Percentiles rank a stretch among this genome's conserved stretches.
phyloP scores from a whole-genome alignment of 2,888 invertebrate genomes.

The Drosophila nr. fundita region DNA sequence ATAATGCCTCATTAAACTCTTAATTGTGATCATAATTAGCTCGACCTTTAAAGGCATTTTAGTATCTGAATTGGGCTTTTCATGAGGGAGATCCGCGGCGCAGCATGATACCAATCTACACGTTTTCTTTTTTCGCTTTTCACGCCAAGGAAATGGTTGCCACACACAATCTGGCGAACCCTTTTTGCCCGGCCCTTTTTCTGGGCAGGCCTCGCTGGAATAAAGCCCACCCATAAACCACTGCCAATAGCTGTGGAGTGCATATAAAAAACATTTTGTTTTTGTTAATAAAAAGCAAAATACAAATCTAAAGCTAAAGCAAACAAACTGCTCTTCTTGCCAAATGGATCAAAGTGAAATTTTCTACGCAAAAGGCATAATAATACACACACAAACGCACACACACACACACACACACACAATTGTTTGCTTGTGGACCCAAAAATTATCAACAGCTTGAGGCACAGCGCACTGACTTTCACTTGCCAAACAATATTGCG shows the following conservation, averaged over 20 bases:
- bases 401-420: background rate
- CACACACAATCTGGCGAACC: constrained; percentile 10
- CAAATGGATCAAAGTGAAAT: constrained; percentile 78
- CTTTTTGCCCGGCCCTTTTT: constrained; percentile 41
- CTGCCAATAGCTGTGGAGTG: constrained; percentile 31
- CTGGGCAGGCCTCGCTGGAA: constrained; percentile 20
- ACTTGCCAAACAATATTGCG: constrained; percentile 69
- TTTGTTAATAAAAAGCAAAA: constrained; percentile 66
- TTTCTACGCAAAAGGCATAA: constrained; percentile 44
- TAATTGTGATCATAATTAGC: constrained; percentile 49
- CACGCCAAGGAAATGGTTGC: constrained; percentile 44
- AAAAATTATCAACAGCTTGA: constrained; percentile 74
- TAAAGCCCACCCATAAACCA: constrained; percentile 47
- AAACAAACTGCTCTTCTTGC: constrained; percentile 52
- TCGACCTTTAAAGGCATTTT: background rate
- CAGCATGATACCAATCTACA: constrained; percentile 41
- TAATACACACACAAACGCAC: constrained; percentile 10
- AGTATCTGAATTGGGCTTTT: constrained; percentile 39
- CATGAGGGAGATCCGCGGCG: constrained; percentile 31
- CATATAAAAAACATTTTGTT: constrained; percentile 77
- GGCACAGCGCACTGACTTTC: constrained; percentile 64
- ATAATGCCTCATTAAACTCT: constrained; percentile 36
- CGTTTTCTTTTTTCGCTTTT: constrained; percentile 22
- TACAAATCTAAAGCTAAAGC: constrained; percentile 44
- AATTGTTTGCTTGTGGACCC: constrained; percentile 38